Percentiles rank a stretch among this genome's conserved stretches.
Conservation (phyloP, 2,888 invertebrate species). For the Capitulum mitella region DNA sequence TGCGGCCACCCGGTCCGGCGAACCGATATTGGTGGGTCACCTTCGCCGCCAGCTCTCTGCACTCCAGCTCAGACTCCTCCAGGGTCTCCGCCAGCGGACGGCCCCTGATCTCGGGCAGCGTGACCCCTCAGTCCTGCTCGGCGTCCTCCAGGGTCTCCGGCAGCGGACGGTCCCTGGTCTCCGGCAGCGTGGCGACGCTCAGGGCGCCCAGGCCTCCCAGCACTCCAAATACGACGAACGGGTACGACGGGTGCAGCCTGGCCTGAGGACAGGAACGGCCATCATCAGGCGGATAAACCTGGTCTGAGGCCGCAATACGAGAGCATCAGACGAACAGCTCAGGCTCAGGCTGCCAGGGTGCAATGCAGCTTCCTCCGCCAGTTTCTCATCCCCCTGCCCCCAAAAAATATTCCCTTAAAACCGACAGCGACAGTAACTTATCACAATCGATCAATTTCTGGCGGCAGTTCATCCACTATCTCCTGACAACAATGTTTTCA, state of each 20-base stretch:
- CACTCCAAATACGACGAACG: slow-evolving; percentile 30
- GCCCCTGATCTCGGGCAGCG: slow-evolving; percentile 32
- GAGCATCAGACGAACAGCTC: no score
- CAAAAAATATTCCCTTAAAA: no score
- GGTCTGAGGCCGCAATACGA: no score
- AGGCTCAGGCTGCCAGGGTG: no score
- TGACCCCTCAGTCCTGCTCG: slow-evolving; percentile 26
- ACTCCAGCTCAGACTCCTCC: slow-evolving; percentile 29
- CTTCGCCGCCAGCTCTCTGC: no score
- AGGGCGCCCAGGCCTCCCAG: slow-evolving; percentile 29
- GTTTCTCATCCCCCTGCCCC: neutral
- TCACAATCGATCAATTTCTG: no score
- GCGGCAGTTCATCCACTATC: no score
- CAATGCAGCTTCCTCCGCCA: neutral
- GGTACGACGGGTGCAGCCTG: slow-evolving; percentile 23
- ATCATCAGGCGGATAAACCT: neutral
- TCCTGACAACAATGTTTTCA: no score
- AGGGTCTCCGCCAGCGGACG: slow-evolving; percentile 32
- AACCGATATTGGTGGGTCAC: no score
- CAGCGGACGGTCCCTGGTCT: slow-evolving; percentile 31
- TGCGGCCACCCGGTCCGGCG: no score
- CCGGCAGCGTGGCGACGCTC: slow-evolving; percentile 31
- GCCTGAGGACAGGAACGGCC: slow-evolving; percentile 26
- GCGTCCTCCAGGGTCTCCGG: slow-evolving; percentile 33
- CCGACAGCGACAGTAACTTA: no score